phyloP scores from a whole-genome alignment of 2,797 vertebrate species.

The Diplodus puntazzo region DNA sequence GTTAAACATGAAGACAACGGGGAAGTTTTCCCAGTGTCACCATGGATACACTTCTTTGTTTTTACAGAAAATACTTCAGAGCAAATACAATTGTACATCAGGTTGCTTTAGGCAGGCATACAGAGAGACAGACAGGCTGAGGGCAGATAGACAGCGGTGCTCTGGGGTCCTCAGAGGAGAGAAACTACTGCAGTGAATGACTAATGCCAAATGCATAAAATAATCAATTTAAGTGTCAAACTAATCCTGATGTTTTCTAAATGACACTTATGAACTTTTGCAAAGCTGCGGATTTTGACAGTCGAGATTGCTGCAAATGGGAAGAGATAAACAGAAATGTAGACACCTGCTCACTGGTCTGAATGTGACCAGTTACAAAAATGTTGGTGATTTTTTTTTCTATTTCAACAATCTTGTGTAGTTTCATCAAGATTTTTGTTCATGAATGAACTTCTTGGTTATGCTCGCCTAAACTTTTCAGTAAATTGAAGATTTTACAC shows the following conservation, averaged over 20 bases:
- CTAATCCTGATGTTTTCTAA: neutral
- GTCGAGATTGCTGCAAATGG: neutral
- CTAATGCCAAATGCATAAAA: neutral
- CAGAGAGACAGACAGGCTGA: constrained; percentile 46
- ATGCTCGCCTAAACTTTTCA: neutral
- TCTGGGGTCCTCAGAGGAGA: constrained; percentile 61
- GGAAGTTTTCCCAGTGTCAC: constrained; percentile 53
- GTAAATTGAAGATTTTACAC: neutral
- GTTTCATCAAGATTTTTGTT: neutral
- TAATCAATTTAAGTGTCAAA: neutral
- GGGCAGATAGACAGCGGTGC: constrained; percentile 63
- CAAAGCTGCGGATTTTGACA: neutral
- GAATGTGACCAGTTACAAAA: neutral
- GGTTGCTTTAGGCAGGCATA: constrained; percentile 57
- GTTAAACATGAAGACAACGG: constrained; percentile 49
- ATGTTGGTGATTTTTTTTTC: neutral
- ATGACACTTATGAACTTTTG: neutral
- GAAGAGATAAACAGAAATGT: neutral
- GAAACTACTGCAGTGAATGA: constrained; percentile 28
- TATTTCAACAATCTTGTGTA: neutral
- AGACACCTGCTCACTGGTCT: neutral
- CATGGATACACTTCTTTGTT: constrained; percentile 43
- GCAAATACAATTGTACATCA: constrained; percentile 74
- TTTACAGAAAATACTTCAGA: constrained; percentile 74
- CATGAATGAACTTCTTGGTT: neutral